Percentiles rank a stretch among this genome's conserved stretches.
phyloP scores from a whole-genome alignment of 2,113 vertebrate genomes.

The Datnioides undecimradiatus region DNA sequence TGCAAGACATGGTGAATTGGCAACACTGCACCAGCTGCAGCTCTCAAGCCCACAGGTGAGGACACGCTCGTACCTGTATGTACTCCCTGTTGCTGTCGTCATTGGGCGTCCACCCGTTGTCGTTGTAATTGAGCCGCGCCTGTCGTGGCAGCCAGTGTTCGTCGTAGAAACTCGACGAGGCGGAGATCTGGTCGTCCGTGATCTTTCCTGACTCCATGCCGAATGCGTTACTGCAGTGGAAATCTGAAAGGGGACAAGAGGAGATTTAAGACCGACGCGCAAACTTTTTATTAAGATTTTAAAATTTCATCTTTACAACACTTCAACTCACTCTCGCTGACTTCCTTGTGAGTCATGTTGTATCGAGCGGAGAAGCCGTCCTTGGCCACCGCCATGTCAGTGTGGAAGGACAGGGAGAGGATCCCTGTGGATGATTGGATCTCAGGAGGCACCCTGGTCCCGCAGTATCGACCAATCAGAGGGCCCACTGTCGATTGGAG shows the following conservation, averaged over 20 bases:
- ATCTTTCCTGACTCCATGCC: conserved; percentile 97
- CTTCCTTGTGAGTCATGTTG: conserved; percentile 93
- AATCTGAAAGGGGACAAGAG: conserved; percentile 80
- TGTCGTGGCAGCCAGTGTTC: conserved; percentile 92
- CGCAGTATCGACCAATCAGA: conserved; percentile 97
- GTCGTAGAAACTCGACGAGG: conserved; percentile 92
- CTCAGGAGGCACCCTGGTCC: conserved; percentile 92
- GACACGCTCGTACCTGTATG: conserved; percentile 89
- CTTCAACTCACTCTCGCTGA: conserved; percentile 91
- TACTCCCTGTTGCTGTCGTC: conserved; percentile 95
- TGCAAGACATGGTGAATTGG: neutral
- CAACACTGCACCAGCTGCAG: neutral
- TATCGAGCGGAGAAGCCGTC: conserved; percentile 97
- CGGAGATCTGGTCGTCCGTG: conserved; percentile 94
- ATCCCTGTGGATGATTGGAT: conserved; percentile 95
- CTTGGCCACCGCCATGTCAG: conserved; percentile 97
- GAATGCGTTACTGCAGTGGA: conserved; percentile 93
- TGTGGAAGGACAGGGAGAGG: conserved; percentile 96
- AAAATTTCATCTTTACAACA: no score
- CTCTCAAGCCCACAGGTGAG: neutral
- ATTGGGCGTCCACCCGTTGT: conserved; percentile 96
- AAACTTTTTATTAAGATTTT: neutral
- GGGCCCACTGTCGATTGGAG: conserved; percentile 89
- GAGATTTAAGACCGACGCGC: neutral
- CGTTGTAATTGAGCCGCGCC: conserved; percentile 93